A percentile compares a stretch with the other conserved stretches of the same genome.
Evolutionary conservation across 2,113 vertebrate genomes (phyloP).

Genomic region (Aegotheles bennettii): DNA sequence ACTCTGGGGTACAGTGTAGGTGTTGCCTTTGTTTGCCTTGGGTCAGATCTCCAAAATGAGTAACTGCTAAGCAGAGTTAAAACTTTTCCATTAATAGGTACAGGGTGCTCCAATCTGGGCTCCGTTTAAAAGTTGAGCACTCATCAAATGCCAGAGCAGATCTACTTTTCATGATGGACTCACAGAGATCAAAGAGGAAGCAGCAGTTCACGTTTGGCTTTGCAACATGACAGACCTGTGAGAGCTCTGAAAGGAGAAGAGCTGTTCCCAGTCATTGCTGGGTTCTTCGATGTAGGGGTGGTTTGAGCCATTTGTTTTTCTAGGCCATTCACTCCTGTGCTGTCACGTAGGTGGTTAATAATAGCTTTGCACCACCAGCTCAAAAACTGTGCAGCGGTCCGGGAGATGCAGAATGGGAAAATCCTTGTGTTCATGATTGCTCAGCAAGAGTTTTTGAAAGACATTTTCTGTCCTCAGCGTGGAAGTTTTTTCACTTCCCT

Average conservation of each 20-base stretch:
- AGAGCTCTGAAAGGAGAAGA: neutral
- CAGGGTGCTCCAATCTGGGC: neutral
- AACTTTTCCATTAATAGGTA: neutral
- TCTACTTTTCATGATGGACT: neutral
- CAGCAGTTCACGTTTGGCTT: neutral
- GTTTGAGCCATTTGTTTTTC: neutral
- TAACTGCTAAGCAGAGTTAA: neutral
- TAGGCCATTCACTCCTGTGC: neutral
- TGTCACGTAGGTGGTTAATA: neutral
- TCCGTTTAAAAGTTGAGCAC: neutral
- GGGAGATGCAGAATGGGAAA: neutral
- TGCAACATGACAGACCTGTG: neutral
- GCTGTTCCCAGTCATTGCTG: neutral
- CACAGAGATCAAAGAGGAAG: neutral
- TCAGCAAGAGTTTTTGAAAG: neutral
- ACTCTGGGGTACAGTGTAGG: neutral
- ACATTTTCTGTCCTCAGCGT: neutral
- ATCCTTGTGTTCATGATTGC: neutral
- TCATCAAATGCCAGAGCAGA: neutral
- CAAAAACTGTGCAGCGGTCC: neutral
- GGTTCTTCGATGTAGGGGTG: neutral
- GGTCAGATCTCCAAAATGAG: neutral
- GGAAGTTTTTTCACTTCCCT: constrained; percentile 1
- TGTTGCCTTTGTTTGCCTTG: neutral
- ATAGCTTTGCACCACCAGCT: neutral